These are phyloP conservation scores for Clanis bilineata DNA, from an alignment of 2,888 invertebrate species.

Conservation along the genomic window DNA sequence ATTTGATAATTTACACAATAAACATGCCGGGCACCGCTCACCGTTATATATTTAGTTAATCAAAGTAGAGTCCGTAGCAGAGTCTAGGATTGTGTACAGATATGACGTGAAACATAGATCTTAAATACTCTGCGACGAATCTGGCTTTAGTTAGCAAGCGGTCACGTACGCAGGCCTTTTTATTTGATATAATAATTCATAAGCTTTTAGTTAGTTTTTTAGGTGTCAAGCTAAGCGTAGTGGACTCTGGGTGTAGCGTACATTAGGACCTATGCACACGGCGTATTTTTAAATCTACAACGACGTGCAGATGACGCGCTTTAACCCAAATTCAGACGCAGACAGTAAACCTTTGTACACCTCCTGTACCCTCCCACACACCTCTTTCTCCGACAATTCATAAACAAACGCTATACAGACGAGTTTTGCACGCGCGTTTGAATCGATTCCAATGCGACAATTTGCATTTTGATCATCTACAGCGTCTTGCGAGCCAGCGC, in stretches of 20 bases:
- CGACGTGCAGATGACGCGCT: no score
- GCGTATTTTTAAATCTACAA: no score
- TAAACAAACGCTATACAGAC: no score
- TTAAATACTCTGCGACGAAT: background rate
- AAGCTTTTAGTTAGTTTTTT: background rate
- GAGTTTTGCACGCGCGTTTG: no score
- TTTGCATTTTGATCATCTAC: no score
- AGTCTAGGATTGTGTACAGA: background rate
- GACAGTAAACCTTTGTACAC: no score
- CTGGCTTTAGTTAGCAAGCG: background rate
- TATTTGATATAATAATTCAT: background rate
- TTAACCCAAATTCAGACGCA: no score
- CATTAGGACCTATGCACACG: no score
- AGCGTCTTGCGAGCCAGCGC: no score
- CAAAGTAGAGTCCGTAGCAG: background rate
- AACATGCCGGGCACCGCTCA: background rate
- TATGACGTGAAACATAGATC: background rate
- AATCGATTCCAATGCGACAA: no score
- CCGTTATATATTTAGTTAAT: background rate
- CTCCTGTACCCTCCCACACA: no score
- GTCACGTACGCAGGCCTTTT: background rate
- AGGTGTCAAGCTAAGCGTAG: background rate
- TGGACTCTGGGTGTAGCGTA: background rate
- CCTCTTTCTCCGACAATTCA: no score
- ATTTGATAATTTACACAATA: background rate